These are phyloP conservation scores for Chloropsis hardwickii DNA, from an alignment of 2,113 vertebrate species.

Conservation along the genomic window DNA sequence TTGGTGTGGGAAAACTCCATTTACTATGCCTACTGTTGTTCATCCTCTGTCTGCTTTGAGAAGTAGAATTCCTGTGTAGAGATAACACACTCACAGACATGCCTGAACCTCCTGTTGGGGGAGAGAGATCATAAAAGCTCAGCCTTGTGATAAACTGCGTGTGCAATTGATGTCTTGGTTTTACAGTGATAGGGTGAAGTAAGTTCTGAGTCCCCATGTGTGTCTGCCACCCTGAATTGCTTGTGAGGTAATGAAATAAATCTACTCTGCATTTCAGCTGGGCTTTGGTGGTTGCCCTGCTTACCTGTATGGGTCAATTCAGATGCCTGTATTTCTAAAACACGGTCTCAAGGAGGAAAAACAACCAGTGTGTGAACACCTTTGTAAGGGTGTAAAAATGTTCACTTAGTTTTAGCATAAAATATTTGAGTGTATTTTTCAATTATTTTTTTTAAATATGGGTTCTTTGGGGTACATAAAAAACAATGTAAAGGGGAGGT, in stretches of 20 bases:
- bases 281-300: neutral
- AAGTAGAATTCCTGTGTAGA: neutral
- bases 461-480: neutral
- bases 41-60: neutral
- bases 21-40: neutral
- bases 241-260: neutral
- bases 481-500: neutral
- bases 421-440: neutral
- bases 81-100: neutral
- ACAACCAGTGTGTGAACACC: accelerated
- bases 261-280: neutral
- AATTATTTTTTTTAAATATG: neutral
- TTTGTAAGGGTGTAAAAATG: neutral
- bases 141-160: neutral
- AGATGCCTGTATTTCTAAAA: neutral
- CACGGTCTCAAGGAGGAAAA: neutral
- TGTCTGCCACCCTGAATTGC: neutral
- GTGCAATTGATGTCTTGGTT: neutral
- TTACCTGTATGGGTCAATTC: neutral
- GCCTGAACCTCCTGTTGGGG: neutral
- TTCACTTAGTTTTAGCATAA: neutral
- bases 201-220: accelerated
- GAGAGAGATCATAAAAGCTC: neutral
- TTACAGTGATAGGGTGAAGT: accelerated
- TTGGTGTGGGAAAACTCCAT: neutral